Conservation (phyloP, 1,140 invertebrate species). For the Megalonaias nervosa region DNA sequence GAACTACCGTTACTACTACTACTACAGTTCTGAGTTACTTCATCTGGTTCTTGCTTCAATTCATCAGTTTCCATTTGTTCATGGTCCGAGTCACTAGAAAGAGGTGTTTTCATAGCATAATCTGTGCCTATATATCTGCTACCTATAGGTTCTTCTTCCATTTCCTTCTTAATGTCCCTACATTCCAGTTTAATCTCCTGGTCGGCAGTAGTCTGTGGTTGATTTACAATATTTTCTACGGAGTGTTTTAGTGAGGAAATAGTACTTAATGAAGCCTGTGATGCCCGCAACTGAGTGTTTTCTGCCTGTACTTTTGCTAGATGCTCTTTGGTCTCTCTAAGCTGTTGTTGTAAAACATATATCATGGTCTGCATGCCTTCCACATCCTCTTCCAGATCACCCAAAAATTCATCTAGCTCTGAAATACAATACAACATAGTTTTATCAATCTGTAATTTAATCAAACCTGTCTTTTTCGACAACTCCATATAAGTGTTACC, state of each 20-base stretch:
- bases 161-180: constrained; percentile 6
- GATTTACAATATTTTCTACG: neutral
- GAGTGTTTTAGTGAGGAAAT: constrained; percentile 13
- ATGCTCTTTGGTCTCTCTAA: constrained; percentile 73
- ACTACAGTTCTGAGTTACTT: too few relatives aligned
- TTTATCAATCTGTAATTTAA: too few relatives aligned
- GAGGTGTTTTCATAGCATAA: too few relatives aligned
- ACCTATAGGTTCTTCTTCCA: neutral
- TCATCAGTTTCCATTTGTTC: too few relatives aligned
- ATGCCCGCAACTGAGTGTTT: constrained; percentile 47
- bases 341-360: constrained; percentile 92
- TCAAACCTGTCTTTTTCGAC: too few relatives aligned
- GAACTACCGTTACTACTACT: too few relatives aligned
- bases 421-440: constrained; percentile 51
- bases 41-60: too few relatives aligned
- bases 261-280: neutral
- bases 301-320: constrained; percentile 57
- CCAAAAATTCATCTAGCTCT: constrained; percentile 96
- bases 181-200: constrained; percentile 1
- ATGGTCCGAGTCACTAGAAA: too few relatives aligned
- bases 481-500: too few relatives aligned
- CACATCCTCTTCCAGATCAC: constrained; percentile 97
- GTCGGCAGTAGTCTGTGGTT: neutral
- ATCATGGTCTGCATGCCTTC: constrained; percentile 99
- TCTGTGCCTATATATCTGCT: too few relatives aligned